phyloP scores from a whole-genome alignment of 2,113 vertebrate genomes.

The Rafetus swinhoei region DNA sequence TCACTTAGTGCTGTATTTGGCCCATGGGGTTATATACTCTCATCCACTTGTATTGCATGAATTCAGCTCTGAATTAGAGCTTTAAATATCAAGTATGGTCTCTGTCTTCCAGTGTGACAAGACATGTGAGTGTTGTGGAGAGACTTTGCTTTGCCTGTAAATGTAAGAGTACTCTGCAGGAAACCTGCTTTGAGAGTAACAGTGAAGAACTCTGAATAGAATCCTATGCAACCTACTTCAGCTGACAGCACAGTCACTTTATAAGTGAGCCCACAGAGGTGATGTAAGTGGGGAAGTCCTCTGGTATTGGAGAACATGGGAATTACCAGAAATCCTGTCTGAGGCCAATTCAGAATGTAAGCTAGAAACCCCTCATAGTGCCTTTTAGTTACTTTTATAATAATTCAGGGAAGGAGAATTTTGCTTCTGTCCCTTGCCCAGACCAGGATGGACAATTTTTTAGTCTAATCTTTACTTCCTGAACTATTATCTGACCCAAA shows the following conservation, averaged over 20 bases:
- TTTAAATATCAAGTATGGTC: background rate
- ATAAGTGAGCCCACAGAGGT: background rate
- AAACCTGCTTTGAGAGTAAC: background rate
- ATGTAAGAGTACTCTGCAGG: background rate
- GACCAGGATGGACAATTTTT: background rate
- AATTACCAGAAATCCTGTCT: background rate
- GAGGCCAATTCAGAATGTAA: background rate
- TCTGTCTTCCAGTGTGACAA: background rate
- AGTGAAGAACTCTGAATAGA: background rate
- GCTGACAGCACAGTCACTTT: background rate
- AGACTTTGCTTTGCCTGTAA: background rate
- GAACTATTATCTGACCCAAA: background rate
- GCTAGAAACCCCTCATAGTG: background rate
- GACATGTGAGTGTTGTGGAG: background rate
- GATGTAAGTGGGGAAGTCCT: background rate
- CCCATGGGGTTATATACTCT: accelerated
- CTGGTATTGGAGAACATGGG: background rate
- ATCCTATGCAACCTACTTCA: background rate
- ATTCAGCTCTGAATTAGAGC: background rate
- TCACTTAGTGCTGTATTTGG: background rate
- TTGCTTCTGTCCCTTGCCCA: background rate
- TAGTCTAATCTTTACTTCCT: background rate
- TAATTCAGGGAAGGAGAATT: background rate
- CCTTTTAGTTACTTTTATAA: background rate
- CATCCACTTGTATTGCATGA: background rate